Base-by-base conservation (phyloP, 2,888 invertebrate species). In the Oconnorella tubifera region DNA sequence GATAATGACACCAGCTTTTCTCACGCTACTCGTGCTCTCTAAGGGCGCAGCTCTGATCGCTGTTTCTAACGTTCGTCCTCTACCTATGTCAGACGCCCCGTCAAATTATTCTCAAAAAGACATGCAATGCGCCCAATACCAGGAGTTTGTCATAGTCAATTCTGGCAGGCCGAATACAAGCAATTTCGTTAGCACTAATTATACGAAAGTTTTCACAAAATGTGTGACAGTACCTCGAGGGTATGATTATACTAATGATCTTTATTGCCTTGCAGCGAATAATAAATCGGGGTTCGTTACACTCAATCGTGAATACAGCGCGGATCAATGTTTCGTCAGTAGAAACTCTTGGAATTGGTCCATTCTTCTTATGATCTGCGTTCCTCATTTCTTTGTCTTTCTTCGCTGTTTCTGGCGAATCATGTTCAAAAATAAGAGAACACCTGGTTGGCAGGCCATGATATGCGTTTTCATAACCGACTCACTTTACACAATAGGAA, bases 1-100 rank as follows among this genome's bases (percentile, higher is more conserved):
- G 72, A 81, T 92, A 72, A 91, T 93, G 66, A 94, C 94, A 82
- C 80, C 89, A 56, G 87, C 91, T 76, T 92, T 96, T 69, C 86
- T 96, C 75, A 88, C 85, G 1, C 59, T 68, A 3, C 25, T 68
- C 40, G 62, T 71, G 50, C 25, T 68, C 57, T 66, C 62, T 64
- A 71, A 70, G 50, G 64, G 68, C 23, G 49, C 65, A 3, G 31
- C 68, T 19, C 60, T 70, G 19, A 53, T 64, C 29, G 63, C 65
- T 2, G 50, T 57, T 3, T 55, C 65, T 3, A 65, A 62, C 51
- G 50, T 65, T 25, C 1, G 23, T 14, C 64, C 64, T 2, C 28
- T 32, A 23, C 51, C 33, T 3, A 62, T 27, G 23, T 6, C 6
- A 6, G 53, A 40, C 40, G 19, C 6, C 6, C 40, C 40, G 19